Conservation (phyloP, 92 coral and sea anemone genomes). For the Diadumene lineata region DNA sequence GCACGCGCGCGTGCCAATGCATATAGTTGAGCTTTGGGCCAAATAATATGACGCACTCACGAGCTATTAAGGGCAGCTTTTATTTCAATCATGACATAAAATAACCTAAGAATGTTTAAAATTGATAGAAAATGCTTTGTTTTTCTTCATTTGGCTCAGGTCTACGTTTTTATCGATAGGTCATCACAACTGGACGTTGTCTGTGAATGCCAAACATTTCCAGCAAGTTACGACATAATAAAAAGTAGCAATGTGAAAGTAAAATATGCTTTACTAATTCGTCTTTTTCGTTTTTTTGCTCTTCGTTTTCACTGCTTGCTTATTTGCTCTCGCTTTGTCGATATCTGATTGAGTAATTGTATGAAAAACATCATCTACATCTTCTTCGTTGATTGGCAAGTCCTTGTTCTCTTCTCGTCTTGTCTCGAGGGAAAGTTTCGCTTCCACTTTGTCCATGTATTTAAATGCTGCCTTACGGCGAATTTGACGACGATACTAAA, state of each 20-base stretch:
- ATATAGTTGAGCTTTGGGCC: no score
- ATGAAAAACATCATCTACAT: constrained; percentile 91
- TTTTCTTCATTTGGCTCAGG: no score
- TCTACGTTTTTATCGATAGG: no score
- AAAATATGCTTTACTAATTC: neutral
- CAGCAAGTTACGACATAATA: no score
- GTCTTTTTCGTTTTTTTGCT: constrained; percentile 6
- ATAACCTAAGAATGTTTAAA: no score
- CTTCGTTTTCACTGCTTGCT: neutral
- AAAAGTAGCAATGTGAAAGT: neutral
- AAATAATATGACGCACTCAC: no score
- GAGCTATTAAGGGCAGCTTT: no score
- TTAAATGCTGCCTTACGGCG: constrained; percentile 90
- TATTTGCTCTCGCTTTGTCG: constrained; percentile 52
- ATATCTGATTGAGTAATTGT: constrained; percentile 94
- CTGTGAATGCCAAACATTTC: no score
- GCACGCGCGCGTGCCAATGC: no score
- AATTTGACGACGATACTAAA: constrained; percentile 81
- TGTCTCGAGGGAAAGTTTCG: constrained; percentile 69
- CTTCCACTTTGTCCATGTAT: constrained; percentile 68
- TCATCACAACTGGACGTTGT: no score
- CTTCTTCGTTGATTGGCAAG: constrained; percentile 66
- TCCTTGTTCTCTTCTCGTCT: constrained; percentile 81
- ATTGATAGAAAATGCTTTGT: no score
- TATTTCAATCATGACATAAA: no score